A percentile compares a stretch with the other conserved stretches of the same genome.
Conservation (phyloP, 2,888 invertebrate species). For the Danaus chrysippus region DNA sequence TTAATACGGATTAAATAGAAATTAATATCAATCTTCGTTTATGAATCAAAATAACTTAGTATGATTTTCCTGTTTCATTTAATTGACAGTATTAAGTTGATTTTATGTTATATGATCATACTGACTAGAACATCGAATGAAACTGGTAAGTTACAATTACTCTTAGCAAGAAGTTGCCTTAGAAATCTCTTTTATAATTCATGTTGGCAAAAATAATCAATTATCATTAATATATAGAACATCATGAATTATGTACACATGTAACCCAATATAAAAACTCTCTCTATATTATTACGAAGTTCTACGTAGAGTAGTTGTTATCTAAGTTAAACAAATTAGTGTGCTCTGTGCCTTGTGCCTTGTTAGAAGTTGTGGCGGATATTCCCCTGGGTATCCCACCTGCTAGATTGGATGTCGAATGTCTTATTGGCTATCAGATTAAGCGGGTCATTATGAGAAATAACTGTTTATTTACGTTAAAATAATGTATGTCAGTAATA, state of each 20-base stretch:
- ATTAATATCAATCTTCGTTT: background rate
- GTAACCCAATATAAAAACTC: background rate
- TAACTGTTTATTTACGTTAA: constrained; percentile 1
- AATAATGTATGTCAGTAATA: background rate
- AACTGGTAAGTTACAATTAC: no score
- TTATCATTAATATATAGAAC: no score
- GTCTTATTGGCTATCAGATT: constrained; percentile 22
- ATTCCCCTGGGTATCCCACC: constrained; percentile 22
- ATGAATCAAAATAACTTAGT: no score
- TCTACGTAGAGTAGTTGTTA: constrained; percentile 18
- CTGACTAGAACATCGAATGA: no score
- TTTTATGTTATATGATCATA: no score
- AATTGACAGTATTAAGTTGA: no score
- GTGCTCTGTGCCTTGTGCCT: constrained; percentile 14
- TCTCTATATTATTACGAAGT: constrained; percentile 5
- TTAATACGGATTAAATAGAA: background rate
- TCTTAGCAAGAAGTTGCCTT: no score
- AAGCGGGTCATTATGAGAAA: constrained; percentile 6
- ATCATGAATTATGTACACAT: no score
- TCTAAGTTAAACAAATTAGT: constrained; percentile 25
- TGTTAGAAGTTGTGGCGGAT: constrained; percentile 28
- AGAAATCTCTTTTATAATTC: no score
- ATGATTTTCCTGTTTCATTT: no score
- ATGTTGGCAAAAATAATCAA: no score
- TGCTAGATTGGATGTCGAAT: constrained; percentile 28